Conservation (phyloP, 2,888 invertebrate species). For the Conchocele bisecta region DNA sequence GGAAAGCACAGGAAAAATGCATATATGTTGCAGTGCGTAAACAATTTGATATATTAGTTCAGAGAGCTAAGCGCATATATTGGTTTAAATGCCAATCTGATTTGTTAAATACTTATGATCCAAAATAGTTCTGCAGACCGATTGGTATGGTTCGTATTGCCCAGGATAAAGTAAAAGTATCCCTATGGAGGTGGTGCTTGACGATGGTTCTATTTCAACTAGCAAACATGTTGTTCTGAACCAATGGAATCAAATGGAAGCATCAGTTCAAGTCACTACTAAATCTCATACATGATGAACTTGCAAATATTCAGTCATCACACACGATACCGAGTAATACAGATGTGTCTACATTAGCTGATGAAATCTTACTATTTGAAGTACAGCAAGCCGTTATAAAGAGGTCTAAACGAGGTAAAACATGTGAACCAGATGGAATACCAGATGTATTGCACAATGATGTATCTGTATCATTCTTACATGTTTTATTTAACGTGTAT, state of each 20-base stretch:
- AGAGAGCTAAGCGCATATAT: neutral
- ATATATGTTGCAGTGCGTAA: neutral
- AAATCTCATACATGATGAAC: no score
- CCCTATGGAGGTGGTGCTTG: neutral
- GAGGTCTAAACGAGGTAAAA: conserved; percentile 26
- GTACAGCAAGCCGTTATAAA: conserved; percentile 2
- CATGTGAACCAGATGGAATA: conserved; percentile 20
- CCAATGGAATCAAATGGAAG: no score
- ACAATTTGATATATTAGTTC: conserved; percentile 3
- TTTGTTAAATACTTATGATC: neutral
- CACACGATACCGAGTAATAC: no score
- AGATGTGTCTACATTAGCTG: neutral
- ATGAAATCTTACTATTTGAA: neutral
- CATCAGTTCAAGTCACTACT: no score
- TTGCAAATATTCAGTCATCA: no score
- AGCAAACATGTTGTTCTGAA: neutral
- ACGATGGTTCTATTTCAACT: neutral
- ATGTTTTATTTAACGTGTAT: conserved; percentile 31
- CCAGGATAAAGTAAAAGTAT: neutral
- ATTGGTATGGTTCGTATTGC: neutral
- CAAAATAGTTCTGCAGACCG: neutral
- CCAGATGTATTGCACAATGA: conserved; percentile 31
- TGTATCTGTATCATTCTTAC: conserved; percentile 13
- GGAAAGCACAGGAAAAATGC: no score
- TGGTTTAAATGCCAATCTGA: neutral